phyloP scores from a whole-genome alignment of 2,113 vertebrate species.

The Solea solea region DNA sequence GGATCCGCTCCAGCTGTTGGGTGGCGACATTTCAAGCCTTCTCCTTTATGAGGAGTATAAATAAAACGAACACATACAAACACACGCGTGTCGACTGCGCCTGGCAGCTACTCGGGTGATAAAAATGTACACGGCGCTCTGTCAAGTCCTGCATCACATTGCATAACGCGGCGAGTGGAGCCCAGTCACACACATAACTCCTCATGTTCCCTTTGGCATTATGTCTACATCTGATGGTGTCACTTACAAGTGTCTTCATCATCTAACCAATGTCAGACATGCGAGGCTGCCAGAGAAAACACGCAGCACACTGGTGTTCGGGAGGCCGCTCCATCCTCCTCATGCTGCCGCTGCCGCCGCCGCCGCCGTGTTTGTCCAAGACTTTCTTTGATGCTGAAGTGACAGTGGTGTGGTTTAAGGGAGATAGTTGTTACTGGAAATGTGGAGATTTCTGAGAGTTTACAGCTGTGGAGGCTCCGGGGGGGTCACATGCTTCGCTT shows the following conservation, averaged over 20 bases:
- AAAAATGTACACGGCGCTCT: constrained; percentile 6
- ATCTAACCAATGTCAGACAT: constrained; percentile 15
- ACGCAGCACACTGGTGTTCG: background rate
- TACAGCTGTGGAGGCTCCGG: constrained; percentile 29
- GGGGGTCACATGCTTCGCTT: constrained; percentile 20
- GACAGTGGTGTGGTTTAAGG: constrained; percentile 40
- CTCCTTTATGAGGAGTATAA: constrained; percentile 25
- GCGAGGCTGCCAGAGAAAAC: constrained; percentile 41
- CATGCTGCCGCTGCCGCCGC: background rate
- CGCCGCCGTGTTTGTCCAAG: constrained; percentile 23
- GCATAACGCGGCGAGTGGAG: no score
- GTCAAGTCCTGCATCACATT: constrained; percentile 20
- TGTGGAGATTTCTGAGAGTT: constrained; percentile 19
- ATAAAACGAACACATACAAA: constrained; percentile 14
- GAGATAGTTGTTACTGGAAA: constrained; percentile 35
- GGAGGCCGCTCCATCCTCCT: background rate
- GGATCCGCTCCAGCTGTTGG: constrained; percentile 20
- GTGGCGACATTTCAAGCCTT: constrained; percentile 15
- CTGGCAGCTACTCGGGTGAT: constrained; percentile 4
- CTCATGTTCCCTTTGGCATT: constrained; percentile 11
- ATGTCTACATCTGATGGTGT: constrained; percentile 18
- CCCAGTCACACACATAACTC: constrained; percentile 21
- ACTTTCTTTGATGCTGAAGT: constrained; percentile 36
- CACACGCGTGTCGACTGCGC: background rate
- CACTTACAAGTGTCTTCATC: constrained; percentile 24